A percentile compares a stretch with the other conserved stretches of the same genome.
phyloP scores from a whole-genome alignment of 2,113 vertebrate genomes.

The Ia io region DNA sequence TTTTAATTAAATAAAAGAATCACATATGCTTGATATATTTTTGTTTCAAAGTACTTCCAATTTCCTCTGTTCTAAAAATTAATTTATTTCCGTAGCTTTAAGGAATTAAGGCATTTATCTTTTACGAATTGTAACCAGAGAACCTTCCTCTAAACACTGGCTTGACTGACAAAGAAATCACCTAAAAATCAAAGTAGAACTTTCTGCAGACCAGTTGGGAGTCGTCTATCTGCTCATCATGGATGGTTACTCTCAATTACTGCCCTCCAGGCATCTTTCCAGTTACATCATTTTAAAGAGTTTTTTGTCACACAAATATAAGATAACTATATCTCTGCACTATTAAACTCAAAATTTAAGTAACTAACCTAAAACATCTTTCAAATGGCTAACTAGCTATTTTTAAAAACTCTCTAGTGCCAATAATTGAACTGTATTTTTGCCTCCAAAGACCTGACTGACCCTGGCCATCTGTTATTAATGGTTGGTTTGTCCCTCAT shows the following conservation, averaged over 20 bases:
- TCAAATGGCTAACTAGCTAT: neutral
- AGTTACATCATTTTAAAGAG: neutral
- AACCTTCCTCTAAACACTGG: neutral
- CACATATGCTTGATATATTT: neutral
- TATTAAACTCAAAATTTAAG: slow-evolving; percentile 3
- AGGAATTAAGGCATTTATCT: neutral
- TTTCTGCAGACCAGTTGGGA: slow-evolving; percentile 75
- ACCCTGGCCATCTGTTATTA: neutral
- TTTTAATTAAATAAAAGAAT: neutral
- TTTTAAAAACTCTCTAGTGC: neutral
- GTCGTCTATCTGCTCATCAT: slow-evolving; percentile 45
- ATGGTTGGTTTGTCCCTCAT: neutral
- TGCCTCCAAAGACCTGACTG: neutral
- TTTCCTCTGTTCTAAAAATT: slow-evolving; percentile 29
- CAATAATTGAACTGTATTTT: neutral
- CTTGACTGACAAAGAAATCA: neutral
- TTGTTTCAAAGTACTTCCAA: neutral
- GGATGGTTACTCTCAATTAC: slow-evolving; percentile 80
- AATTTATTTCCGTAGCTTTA: neutral
- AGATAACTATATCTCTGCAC: neutral
- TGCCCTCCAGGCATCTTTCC: slow-evolving; percentile 74
- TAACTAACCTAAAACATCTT: neutral
- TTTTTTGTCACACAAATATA: neutral
- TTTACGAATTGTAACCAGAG: neutral
- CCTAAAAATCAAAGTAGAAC: neutral